These are phyloP conservation scores for Cryptotermes secundus DNA, from an alignment of 1,140 invertebrate species.

Conservation along the genomic window DNA sequence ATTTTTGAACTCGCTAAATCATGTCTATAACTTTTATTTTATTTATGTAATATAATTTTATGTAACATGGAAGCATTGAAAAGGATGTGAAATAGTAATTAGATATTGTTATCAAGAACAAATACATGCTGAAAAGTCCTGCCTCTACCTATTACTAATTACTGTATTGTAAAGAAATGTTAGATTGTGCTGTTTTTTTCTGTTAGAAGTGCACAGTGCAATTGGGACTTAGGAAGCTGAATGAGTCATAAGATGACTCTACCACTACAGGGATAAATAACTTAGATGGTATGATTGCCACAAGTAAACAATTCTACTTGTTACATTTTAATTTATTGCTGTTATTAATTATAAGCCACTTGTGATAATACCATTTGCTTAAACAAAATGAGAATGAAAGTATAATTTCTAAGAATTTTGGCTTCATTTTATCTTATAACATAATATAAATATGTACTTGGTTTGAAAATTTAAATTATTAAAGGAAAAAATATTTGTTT, in stretches of 20 bases:
- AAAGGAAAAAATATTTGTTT: conserved; percentile 4
- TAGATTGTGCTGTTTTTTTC: conserved; percentile 1
- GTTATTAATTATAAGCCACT: not conserved
- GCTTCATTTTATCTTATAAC: conserved; percentile 11
- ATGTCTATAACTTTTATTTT: not conserved
- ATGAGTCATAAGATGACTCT: not conserved
- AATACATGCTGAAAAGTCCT: not conserved
- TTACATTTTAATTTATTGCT: conserved; percentile 11
- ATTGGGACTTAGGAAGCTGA: conserved; percentile 5
- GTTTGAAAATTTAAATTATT: conserved; percentile 3
- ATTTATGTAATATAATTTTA: not conserved
- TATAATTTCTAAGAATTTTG: not conserved
- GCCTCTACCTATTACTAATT: not conserved
- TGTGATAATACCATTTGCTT: not conserved
- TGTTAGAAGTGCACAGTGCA: conserved; percentile 2
- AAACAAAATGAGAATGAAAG: not conserved
- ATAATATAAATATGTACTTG: conserved; percentile 3
- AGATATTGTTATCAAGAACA: not conserved
- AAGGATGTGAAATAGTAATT: not conserved
- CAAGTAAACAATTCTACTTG: conserved; percentile 6
- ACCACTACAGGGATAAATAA: not conserved
- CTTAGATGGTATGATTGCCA: not conserved
- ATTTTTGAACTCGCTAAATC: too few relatives aligned
- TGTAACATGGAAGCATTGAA: not conserved
- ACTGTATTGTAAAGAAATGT: conserved; percentile 16